A percentile compares a stretch with the other conserved stretches of the same genome.
phyloP scores from a whole-genome alignment of 2,888 invertebrate species.

The Minunthozetes semirufus region DNA sequence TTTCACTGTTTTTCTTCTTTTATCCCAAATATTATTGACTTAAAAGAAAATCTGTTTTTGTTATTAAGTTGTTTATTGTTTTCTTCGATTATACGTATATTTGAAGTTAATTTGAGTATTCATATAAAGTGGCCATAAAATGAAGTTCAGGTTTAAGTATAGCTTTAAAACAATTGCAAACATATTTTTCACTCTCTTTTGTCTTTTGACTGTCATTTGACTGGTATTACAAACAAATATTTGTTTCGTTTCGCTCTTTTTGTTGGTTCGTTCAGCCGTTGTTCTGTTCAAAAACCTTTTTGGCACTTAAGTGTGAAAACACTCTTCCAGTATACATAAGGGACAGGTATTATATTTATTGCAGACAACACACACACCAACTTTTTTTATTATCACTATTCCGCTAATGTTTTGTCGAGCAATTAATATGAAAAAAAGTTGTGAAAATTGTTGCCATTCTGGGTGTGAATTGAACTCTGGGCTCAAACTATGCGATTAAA shows the following conservation, averaged over 20 bases:
- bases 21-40: not conserved
- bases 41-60: not conserved
- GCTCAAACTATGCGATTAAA: too few relatives aligned
- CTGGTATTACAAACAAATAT: conserved; percentile 13
- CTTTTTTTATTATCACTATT: conserved; percentile 2
- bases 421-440: conserved; percentile 22
- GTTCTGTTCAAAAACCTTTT: conserved; percentile 21
- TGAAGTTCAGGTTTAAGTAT: not conserved
- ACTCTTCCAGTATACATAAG: not conserved
- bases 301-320: conserved; percentile 12
- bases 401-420: conserved; percentile 22
- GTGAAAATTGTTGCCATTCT: conserved; percentile 18
- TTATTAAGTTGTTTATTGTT: conserved; percentile 1
- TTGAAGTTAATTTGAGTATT: not conserved
- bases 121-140: not conserved
- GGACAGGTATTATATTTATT: conserved; percentile 22
- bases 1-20: not conserved
- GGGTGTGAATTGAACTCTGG: conserved; percentile 15
- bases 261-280: not conserved
- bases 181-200: not conserved
- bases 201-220: not conserved
- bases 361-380: not conserved
- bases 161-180: not conserved
- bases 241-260: conserved; percentile 18
- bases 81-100: not conserved